Base-by-base conservation (phyloP, 2,888 invertebrate genomes). In the Callinectes sapidus region DNA sequence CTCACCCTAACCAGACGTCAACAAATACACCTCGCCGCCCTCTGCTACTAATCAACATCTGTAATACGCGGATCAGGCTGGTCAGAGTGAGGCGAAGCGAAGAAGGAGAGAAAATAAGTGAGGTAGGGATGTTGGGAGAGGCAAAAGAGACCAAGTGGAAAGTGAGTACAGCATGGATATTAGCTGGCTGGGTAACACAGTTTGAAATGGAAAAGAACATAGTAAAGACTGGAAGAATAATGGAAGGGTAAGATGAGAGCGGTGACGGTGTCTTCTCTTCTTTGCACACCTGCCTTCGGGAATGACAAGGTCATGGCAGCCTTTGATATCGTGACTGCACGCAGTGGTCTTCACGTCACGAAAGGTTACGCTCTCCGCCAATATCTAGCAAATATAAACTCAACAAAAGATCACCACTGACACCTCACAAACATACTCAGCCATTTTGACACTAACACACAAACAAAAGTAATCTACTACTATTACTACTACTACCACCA, bases 31-130 rank as follows among this genome's bases (percentile, higher is more conserved):
- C 81, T 81, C 71, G 35, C 81, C 81, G 35, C 81, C 81, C 35
- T 81, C 81, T 81, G 81, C 81, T 81, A 81, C 81, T 81, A 32
- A 35, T 81, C 81, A 81, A 81, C 81, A 81, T 81, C 81, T 81
- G 81, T 81, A 81, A 81, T 81, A 81, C 81, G 81, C 28, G 32
- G 28, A 35, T 13, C 81, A 28, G 16, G 16, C 32, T 81, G 81
- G 32, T 16, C 32, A 1, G 81, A 10, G 14, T 14, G 81, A 32
- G 32, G 81, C 10, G 14, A n/a, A 35, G 81, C 32, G 81, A 81
- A 14, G 81, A 81, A 13, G 32, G 14, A 32, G 16, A 35, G 16
- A 35, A 81, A 81, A 81, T 32, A 35, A 81, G 35, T 81, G 35
- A 81, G 71, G 71, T 3, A 28, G 28, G n/a, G n/a, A 71, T n/a